Conservation (phyloP, 2,113 vertebrate species). For the Sceloporus undulatus region DNA sequence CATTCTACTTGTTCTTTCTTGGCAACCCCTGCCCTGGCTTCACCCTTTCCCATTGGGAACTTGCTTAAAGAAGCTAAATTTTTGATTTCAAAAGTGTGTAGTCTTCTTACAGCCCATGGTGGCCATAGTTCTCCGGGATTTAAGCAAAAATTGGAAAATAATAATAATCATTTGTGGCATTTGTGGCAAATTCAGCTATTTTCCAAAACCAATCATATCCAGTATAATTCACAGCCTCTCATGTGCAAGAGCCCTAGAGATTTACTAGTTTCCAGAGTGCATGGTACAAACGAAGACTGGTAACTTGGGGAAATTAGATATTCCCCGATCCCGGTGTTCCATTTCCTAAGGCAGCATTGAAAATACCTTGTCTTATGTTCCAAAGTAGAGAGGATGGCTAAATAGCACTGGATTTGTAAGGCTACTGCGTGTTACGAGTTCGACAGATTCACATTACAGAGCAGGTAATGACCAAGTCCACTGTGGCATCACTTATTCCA, state of each 20-base stretch:
- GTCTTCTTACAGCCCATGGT: too few relatives aligned
- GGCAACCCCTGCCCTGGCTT: too few relatives aligned
- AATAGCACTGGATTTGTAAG: not conserved
- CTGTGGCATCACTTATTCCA: not conserved
- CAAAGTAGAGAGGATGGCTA: not conserved
- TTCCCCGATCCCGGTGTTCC: not conserved
- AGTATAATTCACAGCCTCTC: not conserved
- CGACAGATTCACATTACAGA: too few relatives aligned
- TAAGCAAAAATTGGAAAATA: too few relatives aligned
- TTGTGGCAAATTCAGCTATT: too few relatives aligned
- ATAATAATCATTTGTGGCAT: too few relatives aligned
- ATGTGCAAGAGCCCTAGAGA: not conserved
- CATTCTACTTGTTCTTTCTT: too few relatives aligned
- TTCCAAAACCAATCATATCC: not conserved
- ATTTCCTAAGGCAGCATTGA: not conserved
- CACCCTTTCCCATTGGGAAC: too few relatives aligned
- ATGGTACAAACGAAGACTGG: not conserved
- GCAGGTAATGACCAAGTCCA: not conserved
- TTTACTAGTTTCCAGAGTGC: not conserved
- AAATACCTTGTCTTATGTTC: not conserved
- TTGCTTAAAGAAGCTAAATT: too few relatives aligned
- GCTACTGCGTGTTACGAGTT: not conserved
- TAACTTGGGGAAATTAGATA: not conserved
- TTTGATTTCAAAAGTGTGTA: too few relatives aligned
- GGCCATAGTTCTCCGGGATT: too few relatives aligned